Conservation (phyloP, 2,888 invertebrate species). For the Chymomyza amoena region DNA sequence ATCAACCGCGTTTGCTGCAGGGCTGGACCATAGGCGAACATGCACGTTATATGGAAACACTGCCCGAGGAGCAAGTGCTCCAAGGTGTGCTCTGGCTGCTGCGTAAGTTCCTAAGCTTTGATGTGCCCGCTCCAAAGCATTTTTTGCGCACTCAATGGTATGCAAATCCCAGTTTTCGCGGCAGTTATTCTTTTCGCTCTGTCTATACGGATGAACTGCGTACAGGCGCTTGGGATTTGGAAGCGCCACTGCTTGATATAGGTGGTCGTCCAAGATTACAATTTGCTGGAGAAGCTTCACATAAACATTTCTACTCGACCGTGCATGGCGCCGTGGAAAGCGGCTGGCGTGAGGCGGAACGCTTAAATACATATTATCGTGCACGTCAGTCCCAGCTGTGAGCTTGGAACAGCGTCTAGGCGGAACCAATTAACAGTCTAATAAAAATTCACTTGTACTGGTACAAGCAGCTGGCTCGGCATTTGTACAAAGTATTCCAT, state of each 20-base stretch:
- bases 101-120: slow-evolving; percentile 65
- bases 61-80: slow-evolving; percentile 80
- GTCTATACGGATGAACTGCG: slow-evolving; percentile 81
- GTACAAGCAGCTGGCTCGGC: not conserved
- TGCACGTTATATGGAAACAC: slow-evolving; percentile 82
- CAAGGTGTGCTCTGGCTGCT: slow-evolving; percentile 67
- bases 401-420: not conserved
- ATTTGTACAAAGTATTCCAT: not conserved
- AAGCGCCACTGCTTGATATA: slow-evolving; percentile 79
- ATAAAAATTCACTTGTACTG: too few relatives aligned
- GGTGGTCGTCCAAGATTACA: slow-evolving; percentile 80
- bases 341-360: slow-evolving; percentile 86
- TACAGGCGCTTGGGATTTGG: slow-evolving; percentile 81
- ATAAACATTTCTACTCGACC: slow-evolving; percentile 83
- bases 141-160: slow-evolving; percentile 83
- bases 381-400: slow-evolving; percentile 56
- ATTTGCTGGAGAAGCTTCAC: slow-evolving; percentile 86
- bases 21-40: slow-evolving; percentile 84
- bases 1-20: slow-evolving; percentile 82
- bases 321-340: slow-evolving; percentile 87
- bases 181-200: slow-evolving; percentile 84
- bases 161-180: slow-evolving; percentile 81
- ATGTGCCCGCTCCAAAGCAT: slow-evolving; percentile 53
- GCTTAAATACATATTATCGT: slow-evolving; percentile 79
- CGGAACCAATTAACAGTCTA: not conserved